Evolutionary conservation across 2,888 invertebrate genomes (phyloP), one percentile per base, ranked within the genome.

Genomic region (Cantharis nigra): DNA sequence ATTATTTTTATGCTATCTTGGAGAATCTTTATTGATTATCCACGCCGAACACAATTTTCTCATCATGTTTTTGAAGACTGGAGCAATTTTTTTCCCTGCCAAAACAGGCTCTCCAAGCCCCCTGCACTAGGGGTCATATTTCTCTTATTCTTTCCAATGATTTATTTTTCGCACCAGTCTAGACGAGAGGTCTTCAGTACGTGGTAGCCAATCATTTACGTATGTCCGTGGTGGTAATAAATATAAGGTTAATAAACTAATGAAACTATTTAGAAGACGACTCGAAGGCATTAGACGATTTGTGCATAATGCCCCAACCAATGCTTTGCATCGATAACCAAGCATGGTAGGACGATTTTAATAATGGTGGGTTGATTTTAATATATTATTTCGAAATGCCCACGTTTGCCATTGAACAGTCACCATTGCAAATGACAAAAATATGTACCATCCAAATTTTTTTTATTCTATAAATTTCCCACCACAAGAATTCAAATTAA

Each of bases 241-340:
- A 72, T 69, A 14, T 63, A 76, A 72, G 75, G 75, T 71, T 76
- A 76, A 76, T 76, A 76, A 76, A 72, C 71, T 69, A 72, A 71
- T 69, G 67, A 65, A 23, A 72, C 71, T 76, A 69, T 72, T 76
- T 76, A 72, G 67, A 76, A 67, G 69, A 23, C 71, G 75, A 71
- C 71, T 75, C 26, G 65, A 26, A 74, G 70, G 70, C 70, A 69
- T 69, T 28, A 11, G 20, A 26, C 20, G 70, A 49, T 70, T 14
- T 13, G 30, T 70, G 13, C 70, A 70, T 10, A 70, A 23, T 33
- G 33, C 3, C 20, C 20, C 9, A 49, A 9, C n/a, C n/a, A 13
- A n/a, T 49, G n/a, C n/a, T 49, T 49, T 49, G 49, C 49, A 49
- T n/a, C 49, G 5, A n/a, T n/a, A 49, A 49, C n/a, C 49, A 13